Evolutionary conservation across 2,113 vertebrate species (phyloP), one percentile per base, ranked within the genome.

Genomic region (Neolamprologus tretocephalus): DNA sequence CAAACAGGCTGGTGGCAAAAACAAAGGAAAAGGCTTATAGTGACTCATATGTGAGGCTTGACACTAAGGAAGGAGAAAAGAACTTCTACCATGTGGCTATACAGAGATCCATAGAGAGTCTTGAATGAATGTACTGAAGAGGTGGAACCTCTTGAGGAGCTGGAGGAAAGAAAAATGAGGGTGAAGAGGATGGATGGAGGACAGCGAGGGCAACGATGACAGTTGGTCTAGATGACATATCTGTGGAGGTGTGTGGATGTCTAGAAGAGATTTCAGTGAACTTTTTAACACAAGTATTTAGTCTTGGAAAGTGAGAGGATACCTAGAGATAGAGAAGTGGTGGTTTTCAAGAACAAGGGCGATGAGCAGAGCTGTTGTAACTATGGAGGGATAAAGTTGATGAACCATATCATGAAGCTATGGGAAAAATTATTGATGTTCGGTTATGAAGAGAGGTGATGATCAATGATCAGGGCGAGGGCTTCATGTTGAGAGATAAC

Each of bases 61-160:
- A 66, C 31, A n/a, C 61, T n/a, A 0, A 26, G 21, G 37, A 2
- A 1, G n/a, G 8, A 71, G 12, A 16, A 42, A 42, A 23, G 0
- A 2, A 71, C 66, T 71, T 71, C 19, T 71, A 42, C 13, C 3
- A 26, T 9, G 13, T 71, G 37, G 13, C 1, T 16, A 16, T 0
- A 42, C 37, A 73, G 66, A 68, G 54, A 61, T 5, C 1, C 26
- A 0, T 17, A 31, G 57, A 58, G 10, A 66, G 61, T 66, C 61
- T 66, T 12, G 10, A 1, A n/a, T 2, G 1, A 37, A 66, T 2
- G 21, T 71, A 6, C 5, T 45, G 66, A 16, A 37, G 66, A 45
- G 66, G 66, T 42, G n/a, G 63, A 68, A 40, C 19, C 58, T 63
- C 17, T 68, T 68, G n/a, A 68, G 11, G 63, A 68, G 35, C 35